Conservation (phyloP, 2,888 invertebrate species). For the Latrodectus elegans region DNA sequence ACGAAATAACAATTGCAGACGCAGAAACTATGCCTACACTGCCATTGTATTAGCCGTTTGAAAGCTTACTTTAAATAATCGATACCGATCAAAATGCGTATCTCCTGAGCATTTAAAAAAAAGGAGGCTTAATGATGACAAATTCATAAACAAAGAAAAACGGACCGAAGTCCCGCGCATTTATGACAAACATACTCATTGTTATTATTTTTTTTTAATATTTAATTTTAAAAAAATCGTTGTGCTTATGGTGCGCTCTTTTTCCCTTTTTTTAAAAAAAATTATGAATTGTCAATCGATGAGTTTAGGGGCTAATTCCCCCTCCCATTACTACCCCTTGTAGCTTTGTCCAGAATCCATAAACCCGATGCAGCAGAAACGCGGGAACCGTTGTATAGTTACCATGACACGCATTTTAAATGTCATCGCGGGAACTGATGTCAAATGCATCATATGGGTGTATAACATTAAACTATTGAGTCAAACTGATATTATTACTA, state of each 20-base stretch:
- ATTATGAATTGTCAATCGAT: constrained; percentile 67
- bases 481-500: constrained; percentile 36
- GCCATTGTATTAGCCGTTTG: constrained; percentile 65
- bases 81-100: constrained; percentile 69
- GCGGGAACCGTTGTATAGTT: constrained; percentile 58
- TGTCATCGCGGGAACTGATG: constrained; percentile 18
- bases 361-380: constrained; percentile 65
- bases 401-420: constrained; percentile 18
- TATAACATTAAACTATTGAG: constrained; percentile 22
- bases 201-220: not conserved
- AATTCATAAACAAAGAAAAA: constrained; percentile 62
- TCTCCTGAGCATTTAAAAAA: constrained; percentile 67
- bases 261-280: constrained; percentile 8
- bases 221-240: not conserved
- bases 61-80: constrained; percentile 69
- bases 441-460: constrained; percentile 9
- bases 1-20: constrained; percentile 9
- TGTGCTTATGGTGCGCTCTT: not conserved
- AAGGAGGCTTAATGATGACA: constrained; percentile 67
- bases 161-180: constrained; percentile 1
- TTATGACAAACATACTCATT: not conserved
- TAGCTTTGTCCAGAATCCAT: constrained; percentile 66
- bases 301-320: constrained; percentile 65
- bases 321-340: constrained; percentile 58
- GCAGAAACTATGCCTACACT: constrained; percentile 39